Evolutionary conservation across 2,797 vertebrate genomes (phyloP).

Genomic region (Helarctos malayanus): DNA sequence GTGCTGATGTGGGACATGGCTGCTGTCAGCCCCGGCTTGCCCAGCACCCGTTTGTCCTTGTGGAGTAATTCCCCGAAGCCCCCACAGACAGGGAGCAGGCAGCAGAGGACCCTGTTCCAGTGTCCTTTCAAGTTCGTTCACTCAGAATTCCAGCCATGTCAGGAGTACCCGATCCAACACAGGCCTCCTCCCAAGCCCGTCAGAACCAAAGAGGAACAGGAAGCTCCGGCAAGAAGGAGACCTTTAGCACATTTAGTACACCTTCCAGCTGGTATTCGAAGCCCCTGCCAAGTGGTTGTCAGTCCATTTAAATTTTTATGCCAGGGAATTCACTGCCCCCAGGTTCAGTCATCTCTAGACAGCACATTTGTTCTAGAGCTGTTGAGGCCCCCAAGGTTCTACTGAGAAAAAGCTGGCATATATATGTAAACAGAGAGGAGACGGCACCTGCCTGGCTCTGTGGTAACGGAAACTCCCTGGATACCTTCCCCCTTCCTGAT

Average conservation of each 20-base stretch:
- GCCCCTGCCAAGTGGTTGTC: background rate
- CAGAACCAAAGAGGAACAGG: background rate
- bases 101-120: background rate
- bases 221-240: background rate
- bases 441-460: background rate
- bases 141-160: background rate
- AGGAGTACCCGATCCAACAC: background rate
- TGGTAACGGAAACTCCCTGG: background rate
- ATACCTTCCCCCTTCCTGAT: accelerated
- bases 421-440: background rate
- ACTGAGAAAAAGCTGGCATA: background rate
- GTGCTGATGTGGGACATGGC: background rate
- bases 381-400: background rate
- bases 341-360: background rate
- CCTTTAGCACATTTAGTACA: background rate
- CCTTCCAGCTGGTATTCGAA: background rate
- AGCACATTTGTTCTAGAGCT: background rate
- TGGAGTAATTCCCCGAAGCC: background rate
- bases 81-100: too few species aligned
- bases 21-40: background rate
- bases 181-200: background rate
- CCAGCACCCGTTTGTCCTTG: background rate
- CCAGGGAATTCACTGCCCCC: background rate
- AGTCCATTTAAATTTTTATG: background rate
- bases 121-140: background rate